Evolutionary conservation across 2,888 invertebrate species (phyloP), one percentile per base, ranked within the genome.

Genomic region (Tanypteryx hageni): DNA sequence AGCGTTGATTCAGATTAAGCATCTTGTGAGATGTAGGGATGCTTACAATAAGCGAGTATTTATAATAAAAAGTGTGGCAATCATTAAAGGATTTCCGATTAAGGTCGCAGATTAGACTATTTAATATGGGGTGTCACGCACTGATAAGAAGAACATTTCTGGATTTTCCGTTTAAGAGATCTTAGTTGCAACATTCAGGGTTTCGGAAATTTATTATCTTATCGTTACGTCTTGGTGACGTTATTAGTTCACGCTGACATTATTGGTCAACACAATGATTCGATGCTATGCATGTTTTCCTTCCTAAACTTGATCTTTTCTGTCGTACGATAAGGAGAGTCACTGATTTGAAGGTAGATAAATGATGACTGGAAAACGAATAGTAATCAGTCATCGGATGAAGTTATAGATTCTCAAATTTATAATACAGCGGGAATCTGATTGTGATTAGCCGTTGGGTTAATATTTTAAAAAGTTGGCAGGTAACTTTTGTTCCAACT

Each of bases 141-240:
- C 13, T 27, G 16, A 27, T 27, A 76, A 76, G 13, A 27, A 76
- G 76, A 76, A 27, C 22, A 27, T 76, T 76, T 76, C 22, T 76
- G 76, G 76, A 76, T 76, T 76, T 76, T 14, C 76, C 76, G 76
- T 27, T 76, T 13, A 76, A 76, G 76, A 76, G 22, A 76, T 11
- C n/a, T 76, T 76, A 13, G 22, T 76, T 27, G 76, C 76, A 76
- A 76, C 76, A 76, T 27, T 76, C 22, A 14, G 18, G 9, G 18
- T 76, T 76, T 22, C 13, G 22, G 76, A 76, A 76, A 76, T 76
- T 27, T 76, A 44, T 8, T 76, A 76, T 76, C 76, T 76, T 76
- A 76, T 76, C 76, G 76, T 76, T 22, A 27, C 27, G 11, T 76
- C 13, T 3, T 13, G 22, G n/a, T 68, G 68, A 44, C 44, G 44